Evolutionary conservation across 1,140 invertebrate genomes (phyloP).

Genomic region (Whitmania pigra): DNA sequence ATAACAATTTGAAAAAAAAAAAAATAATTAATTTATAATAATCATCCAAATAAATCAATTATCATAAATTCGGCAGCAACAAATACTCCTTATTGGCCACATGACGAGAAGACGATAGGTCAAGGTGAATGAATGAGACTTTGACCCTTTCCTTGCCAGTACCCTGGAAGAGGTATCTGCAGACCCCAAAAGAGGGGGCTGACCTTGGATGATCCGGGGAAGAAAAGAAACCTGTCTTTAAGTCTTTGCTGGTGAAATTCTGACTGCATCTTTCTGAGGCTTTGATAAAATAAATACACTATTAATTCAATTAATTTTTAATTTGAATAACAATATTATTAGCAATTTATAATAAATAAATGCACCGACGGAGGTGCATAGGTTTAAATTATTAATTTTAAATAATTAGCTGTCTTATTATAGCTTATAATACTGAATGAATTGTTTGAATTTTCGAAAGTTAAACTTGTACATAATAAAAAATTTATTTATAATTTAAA

Average conservation of each 20-base stretch:
- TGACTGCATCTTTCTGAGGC: slow-evolving; percentile 28
- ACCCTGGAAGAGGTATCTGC: slow-evolving; percentile 83
- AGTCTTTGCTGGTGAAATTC: slow-evolving; percentile 50
- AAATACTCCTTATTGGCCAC: slow-evolving; percentile 37
- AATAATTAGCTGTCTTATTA: neutral
- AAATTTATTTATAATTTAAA: slow-evolving; percentile 12
- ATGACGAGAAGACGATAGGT: slow-evolving; percentile 41
- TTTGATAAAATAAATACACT: neutral
- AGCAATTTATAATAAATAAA: neutral
- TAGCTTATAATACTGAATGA: neutral
- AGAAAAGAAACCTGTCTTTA: slow-evolving; percentile 64
- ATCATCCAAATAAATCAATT: neutral
- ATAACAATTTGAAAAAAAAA: neutral
- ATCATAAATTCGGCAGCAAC: too few species aligned
- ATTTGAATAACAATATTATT: neutral
- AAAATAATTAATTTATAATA: neutral
- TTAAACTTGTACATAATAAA: neutral
- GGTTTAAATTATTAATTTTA: neutral
- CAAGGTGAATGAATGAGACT: slow-evolving; percentile 55
- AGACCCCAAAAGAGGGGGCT: slow-evolving; percentile 58
- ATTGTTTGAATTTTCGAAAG: neutral
- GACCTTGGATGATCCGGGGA: slow-evolving; percentile 79
- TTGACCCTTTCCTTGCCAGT: slow-evolving; percentile 64
- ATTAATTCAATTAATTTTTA: neutral
- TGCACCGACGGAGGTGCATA: neutral